Conservation (phyloP, 1,140 invertebrate genomes). For the Cydia fagiglandana region DNA sequence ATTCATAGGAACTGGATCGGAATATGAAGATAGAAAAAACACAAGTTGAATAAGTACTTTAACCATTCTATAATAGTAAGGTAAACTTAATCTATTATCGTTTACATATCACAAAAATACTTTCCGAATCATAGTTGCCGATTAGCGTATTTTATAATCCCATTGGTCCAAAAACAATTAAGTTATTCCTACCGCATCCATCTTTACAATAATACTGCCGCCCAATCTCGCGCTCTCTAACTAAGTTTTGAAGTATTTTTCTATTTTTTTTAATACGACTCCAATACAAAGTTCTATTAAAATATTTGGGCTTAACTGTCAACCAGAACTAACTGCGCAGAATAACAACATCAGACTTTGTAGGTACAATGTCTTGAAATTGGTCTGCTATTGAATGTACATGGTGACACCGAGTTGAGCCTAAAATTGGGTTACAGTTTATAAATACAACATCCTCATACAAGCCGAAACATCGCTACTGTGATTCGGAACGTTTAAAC, state of each 20-base stretch:
- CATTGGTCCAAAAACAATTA: constrained; percentile 52
- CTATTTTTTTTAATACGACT: neutral
- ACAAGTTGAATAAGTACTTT: constrained; percentile 43
- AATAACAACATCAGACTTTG: neutral
- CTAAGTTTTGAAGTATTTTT: neutral
- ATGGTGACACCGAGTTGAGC: neutral
- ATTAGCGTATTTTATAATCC: constrained; percentile 36
- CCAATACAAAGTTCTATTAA: neutral
- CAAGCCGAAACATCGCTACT: constrained; percentile 21
- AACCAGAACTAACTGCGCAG: neutral
- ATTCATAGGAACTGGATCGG: too few relatives aligned
- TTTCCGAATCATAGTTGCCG: constrained; percentile 58
- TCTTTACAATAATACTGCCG: neutral
- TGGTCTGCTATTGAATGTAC: too few relatives aligned
- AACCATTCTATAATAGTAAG: constrained; percentile 63
- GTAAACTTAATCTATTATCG: constrained; percentile 54
- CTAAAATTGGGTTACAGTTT: constrained; percentile 17
- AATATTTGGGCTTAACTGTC: neutral
- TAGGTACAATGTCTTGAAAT: too few relatives aligned
- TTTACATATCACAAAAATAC: constrained; percentile 64
- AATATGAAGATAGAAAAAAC: constrained; percentile 34
- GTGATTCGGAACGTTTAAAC: constrained; percentile 26
- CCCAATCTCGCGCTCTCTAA: neutral
- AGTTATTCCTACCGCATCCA: constrained; percentile 15
- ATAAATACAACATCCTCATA: neutral